phyloP scores from a whole-genome alignment of 2,888 invertebrate genomes.

The Lasioglossum villosulum region DNA sequence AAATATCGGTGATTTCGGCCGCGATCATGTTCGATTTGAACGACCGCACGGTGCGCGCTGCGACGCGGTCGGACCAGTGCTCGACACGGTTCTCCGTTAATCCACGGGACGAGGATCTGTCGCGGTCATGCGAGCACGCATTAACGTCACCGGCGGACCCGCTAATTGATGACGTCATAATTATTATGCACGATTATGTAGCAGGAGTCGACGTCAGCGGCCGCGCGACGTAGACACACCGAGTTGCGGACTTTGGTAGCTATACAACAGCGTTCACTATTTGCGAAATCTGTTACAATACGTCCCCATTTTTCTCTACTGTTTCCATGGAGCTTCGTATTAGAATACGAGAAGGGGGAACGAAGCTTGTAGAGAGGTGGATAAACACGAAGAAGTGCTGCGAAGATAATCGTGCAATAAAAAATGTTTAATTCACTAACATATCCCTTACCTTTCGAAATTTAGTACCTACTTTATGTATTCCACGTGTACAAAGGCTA shows the following conservation, averaged over 20 bases:
- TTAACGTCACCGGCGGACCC: conserved; percentile 79
- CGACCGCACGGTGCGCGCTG: conserved; percentile 38
- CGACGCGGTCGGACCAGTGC: conserved; percentile 30
- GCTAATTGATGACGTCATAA: conserved; percentile 83
- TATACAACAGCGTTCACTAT: background rate
- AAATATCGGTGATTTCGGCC: conserved; percentile 54
- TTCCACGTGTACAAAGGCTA: too few relatives aligned
- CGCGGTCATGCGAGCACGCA: conserved; percentile 71
- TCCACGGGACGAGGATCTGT: conserved; percentile 64
- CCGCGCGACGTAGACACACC: conserved; percentile 74
- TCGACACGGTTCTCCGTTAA: conserved; percentile 47
- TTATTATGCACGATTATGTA: conserved; percentile 82
- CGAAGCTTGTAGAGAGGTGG: too few relatives aligned
- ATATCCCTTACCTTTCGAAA: fast-evolving
- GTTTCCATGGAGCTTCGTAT: too few relatives aligned
- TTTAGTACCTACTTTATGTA: too few relatives aligned
- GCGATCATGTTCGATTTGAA: conserved; percentile 55
- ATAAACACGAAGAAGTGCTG: too few relatives aligned
- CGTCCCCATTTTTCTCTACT: too few relatives aligned
- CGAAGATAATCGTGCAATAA: too few relatives aligned
- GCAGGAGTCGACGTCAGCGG: conserved; percentile 56
- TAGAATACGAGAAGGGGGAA: too few relatives aligned
- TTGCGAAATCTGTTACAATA: background rate
- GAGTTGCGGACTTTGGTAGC: conserved; percentile 70
- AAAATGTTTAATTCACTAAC: background rate